Base-by-base conservation (phyloP, 2,113 vertebrate species). In the Hippocampus guttulatus region DNA sequence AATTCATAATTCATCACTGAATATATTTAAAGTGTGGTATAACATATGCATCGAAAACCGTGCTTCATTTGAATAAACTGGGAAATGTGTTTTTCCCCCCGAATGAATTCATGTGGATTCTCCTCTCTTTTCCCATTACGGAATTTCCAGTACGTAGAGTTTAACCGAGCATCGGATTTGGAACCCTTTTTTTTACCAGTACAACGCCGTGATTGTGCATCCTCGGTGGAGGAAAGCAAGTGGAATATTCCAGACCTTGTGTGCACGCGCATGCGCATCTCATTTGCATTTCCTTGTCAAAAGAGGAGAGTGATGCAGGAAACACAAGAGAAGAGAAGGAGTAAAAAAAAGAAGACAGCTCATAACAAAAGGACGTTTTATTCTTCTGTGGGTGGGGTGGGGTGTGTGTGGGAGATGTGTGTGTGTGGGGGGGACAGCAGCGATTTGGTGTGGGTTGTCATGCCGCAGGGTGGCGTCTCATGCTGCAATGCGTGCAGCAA, bases 381-480 rank as follows among this genome's bases (percentile, higher is more conserved):
- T 66, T 68, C 51, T 33, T 27, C 75, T 5, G 38, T 40, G 52
- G 51, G 33, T 40, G 52, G 52, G 27, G 33, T 38, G 5, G 30
- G 51, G 67, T 18, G 14, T 2, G 77, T 0, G 73, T 0, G 55
- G 15, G 47, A 5, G 47, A 7, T 45, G 43, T 14, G 12, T 1
- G 30, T 33, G 51, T 18, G 6, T 1, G 77, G 0, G 73, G 71
- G 33, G 65, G 70, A 69, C 79, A 78, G 55, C 66, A 65, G 64
- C 71, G 68, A 75, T 78, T 78, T 68, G 67, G 54, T 76, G 75
- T 33, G 40, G 74, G 70, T 54, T 80, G 69, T 88, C 75, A 81
- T 75, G 83, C 85, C 85, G 86, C 85, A 87, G 87, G 81, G 85
- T 81, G 85, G 81, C 58, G 78, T 80, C 87, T 88, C 69, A 52